A percentile compares a stretch with the other conserved stretches of the same genome.
These are phyloP conservation scores for Pelecanoides urinatrix DNA, from an alignment of 2,113 vertebrate genomes.

Conservation along the genomic window DNA sequence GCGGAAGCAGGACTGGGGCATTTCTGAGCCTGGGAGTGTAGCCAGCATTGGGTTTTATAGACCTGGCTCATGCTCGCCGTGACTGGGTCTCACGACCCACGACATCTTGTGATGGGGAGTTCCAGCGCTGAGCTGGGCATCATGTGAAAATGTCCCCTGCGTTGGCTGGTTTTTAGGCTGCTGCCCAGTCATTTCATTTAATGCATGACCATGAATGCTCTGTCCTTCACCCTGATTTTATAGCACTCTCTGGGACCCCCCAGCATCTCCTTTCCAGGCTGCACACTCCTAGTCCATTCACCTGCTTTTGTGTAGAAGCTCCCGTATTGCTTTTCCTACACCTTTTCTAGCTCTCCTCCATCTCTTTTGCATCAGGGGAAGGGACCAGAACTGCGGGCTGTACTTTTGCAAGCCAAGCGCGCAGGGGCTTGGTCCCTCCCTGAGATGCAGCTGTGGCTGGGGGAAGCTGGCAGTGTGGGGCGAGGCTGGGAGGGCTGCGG, in stretches of 20 bases:
- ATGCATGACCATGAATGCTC: not conserved
- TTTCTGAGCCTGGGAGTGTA: not conserved
- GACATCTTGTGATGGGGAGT: not conserved
- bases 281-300: not conserved
- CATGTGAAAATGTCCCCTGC: fast-evolving
- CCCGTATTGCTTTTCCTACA: not conserved
- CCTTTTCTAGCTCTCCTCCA: not conserved
- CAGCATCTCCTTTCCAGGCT: not conserved
- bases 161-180: not conserved
- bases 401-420: fast-evolving
- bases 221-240: not conserved
- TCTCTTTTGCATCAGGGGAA: not conserved
- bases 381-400: not conserved
- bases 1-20: not conserved
- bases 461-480: not conserved
- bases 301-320: not conserved
- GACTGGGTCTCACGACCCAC: not conserved
- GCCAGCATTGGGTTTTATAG: not conserved
- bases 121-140: not conserved
- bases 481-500: fast-evolving
- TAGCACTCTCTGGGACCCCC: not conserved
- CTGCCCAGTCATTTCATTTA: not conserved
- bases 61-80: fast-evolving
- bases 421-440: not conserved
- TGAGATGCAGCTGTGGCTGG: not conserved